These are phyloP conservation scores for Epinephelus coioides DNA, from an alignment of 2,797 vertebrate species.

Conservation along the genomic window DNA sequence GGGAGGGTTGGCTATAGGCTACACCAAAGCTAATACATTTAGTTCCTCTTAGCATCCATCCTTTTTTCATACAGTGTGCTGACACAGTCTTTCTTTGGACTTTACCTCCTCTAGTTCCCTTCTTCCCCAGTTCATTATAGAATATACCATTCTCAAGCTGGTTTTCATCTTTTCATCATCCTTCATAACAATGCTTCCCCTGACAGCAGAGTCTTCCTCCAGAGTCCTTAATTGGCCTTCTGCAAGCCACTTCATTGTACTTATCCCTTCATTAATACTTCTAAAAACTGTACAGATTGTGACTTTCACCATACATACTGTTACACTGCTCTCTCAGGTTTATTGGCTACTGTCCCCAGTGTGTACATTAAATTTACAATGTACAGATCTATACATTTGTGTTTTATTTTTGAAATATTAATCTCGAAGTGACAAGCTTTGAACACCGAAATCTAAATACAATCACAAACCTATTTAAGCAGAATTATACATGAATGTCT, in stretches of 20 bases:
- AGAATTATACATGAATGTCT: neutral
- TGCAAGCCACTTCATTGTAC: slow-evolving; percentile 12
- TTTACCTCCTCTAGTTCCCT: slow-evolving; percentile 37
- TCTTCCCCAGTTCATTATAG: slow-evolving; percentile 37
- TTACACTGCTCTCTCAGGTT: neutral
- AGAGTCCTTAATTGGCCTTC: slow-evolving; percentile 37
- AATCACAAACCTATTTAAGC: neutral
- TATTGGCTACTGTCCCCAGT: neutral
- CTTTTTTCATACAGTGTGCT: slow-evolving; percentile 31
- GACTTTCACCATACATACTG: neutral
- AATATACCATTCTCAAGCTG: slow-evolving; percentile 29
- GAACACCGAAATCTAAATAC: neutral
- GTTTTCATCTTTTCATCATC: slow-evolving; percentile 17
- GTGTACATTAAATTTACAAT: neutral
- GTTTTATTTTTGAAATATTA: neutral
- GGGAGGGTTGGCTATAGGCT: slow-evolving; percentile 46
- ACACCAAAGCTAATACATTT: slow-evolving; percentile 59
- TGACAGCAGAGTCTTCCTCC: slow-evolving; percentile 16
- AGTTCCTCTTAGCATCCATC: slow-evolving; percentile 42
- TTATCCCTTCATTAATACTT: slow-evolving; percentile 33
- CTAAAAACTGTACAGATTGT: slow-evolving; percentile 19
- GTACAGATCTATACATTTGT: neutral
- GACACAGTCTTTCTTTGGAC: slow-evolving; percentile 49
- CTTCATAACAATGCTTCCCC: slow-evolving; percentile 15
- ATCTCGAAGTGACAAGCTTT: neutral